Base-by-base conservation (phyloP, 2,888 invertebrate genomes). In the Spisula solida region DNA sequence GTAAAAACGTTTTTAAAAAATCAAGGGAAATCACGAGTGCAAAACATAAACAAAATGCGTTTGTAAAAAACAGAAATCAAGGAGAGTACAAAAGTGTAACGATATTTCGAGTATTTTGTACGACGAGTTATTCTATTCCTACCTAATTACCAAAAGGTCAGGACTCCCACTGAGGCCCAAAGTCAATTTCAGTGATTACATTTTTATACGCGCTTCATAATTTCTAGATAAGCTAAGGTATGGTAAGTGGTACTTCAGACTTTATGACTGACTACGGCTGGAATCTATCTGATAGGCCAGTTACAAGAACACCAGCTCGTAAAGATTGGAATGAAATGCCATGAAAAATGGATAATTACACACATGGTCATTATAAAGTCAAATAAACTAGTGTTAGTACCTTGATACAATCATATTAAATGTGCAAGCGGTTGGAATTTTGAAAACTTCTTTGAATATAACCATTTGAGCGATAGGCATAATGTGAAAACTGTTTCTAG, bases 241-340 rank as follows among this genome's bases (percentile, higher is more conserved):
- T 48, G 84, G 48, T 84, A 88, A 84, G 85, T 85, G 81, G 84
- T 48, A 47, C 88, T 88, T 88, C 55, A 80, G 84, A 51, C 84
- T 88, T 88, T 81, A 88, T 70, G 84, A 88, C 87, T 78, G 81
- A 25, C 25, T 29, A 18, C 10, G 80, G 25, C 48, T 51, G 80
- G 80, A 51, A 14, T 29, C 31, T 34, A 75, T 75, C 75, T 31
- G 4, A 34, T 34, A 31, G 75, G 16, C 34, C 75, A 75, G 75
- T 75, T 51, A 18, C 31, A 75, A 12, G 75, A 75, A 75, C 31
- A 31, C 18, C 12, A 34, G 31, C 18, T 75, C 75, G 75, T 75
- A 34, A 66, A 66, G 41, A 66, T 66, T 66, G n/a, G 60, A 66
- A n/a, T 18, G 20, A 5, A 66, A 66, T 66, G 12, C 25, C 60